Base-by-base conservation (phyloP, 2,797 vertebrate genomes). In the Lagorchestes hirsutus region DNA sequence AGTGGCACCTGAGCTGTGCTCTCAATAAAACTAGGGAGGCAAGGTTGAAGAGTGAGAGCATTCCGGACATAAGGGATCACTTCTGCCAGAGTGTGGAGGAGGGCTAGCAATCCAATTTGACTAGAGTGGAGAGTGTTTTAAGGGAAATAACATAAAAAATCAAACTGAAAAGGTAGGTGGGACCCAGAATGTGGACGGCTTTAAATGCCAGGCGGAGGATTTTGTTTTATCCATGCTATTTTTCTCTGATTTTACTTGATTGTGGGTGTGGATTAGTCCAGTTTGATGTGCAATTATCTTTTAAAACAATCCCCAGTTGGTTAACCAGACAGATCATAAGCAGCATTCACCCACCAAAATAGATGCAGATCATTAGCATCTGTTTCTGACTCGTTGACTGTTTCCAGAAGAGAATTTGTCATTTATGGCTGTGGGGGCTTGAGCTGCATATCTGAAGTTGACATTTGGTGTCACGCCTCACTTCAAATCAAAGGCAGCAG, bases 221-320 rank as follows among this genome's bases (percentile, higher is more conserved):
- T 82, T 46, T 24, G 18, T 46, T 46, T 82, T 46, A 82, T 82
- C 67, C 18, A 40, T 82, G 67, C n/a, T 82, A 40, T 82, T 82
- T 40, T 22, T 82, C 67, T 40, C 67, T 46, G 67, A 82, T 24
- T 82, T 82, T 22, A 82, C n/a, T 46, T 46, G 94, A 97, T 40
- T 95, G 91, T 97, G 97, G 94, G 96, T 98, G 94, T 97, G 98
- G 98, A 98, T 98, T 95, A 97, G 96, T 98, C 94, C 92, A 96
- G 94, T 98, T 97, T 94, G 50, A 92, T 97, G 95, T 95, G 97
- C 96, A 97, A 5, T 97, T 98, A 97, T 97, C 67, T 97, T 95
- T 97, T 95, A 96, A 97, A 97, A 74, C 93, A 91, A 95, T 91
- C 97, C 95, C 96, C 91, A 96, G 96, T 98, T 97, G 96, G 96